Conservation (phyloP, 2,113 vertebrate genomes). For the Myrmophylax atrothorax region DNA sequence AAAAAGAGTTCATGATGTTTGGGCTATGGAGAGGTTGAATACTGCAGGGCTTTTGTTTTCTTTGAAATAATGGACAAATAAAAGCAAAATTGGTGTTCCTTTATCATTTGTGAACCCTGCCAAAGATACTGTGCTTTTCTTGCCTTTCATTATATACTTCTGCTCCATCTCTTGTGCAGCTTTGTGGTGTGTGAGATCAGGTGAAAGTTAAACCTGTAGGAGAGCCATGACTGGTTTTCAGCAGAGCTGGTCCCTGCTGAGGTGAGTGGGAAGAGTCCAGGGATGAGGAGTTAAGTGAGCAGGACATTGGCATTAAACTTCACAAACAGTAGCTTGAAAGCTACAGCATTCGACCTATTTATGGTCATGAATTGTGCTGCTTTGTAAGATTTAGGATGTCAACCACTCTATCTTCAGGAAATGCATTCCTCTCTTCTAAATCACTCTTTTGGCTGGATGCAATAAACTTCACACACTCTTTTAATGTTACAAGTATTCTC, state of each 20-base stretch:
- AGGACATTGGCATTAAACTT: not conserved
- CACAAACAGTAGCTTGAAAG: accelerated
- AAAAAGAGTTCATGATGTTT: accelerated
- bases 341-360: not conserved
- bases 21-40: not conserved
- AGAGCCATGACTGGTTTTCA: not conserved
- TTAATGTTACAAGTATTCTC: not conserved
- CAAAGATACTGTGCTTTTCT: not conserved
- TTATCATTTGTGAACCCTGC: not conserved
- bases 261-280: not conserved
- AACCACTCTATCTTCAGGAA: not conserved
- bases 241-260: not conserved
- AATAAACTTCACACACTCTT: not conserved
- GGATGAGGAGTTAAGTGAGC: not conserved
- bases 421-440: not conserved
- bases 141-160: accelerated
- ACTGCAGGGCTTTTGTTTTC: not conserved
- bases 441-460: not conserved
- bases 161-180: not conserved
- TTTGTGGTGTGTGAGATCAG: not conserved
- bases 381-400: not conserved
- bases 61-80: not conserved
- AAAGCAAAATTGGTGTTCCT: not conserved
- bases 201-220: not conserved
- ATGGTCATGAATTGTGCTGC: not conserved